Conservation (phyloP, 1,140 invertebrate species). For the Drosophila pandora region DNA sequence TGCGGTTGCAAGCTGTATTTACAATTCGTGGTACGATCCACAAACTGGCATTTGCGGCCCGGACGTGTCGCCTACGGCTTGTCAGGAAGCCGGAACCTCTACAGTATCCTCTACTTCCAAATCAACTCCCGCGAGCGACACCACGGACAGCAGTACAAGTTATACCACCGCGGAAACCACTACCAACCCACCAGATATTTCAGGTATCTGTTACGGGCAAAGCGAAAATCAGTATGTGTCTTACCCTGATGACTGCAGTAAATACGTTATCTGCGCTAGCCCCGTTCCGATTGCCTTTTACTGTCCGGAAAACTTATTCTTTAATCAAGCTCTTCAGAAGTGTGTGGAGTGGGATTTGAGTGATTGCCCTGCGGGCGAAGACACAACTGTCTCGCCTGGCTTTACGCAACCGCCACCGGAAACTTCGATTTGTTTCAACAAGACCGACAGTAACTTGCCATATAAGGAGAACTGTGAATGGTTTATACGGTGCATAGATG, state of each 20-base stretch:
- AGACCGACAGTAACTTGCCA: constrained; percentile 19
- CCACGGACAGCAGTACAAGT: neutral
- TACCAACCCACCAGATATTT: neutral
- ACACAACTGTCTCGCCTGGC: constrained; percentile 23
- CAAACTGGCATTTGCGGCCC: constrained; percentile 51
- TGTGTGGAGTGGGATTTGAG: constrained; percentile 54
- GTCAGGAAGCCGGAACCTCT: constrained; percentile 12
- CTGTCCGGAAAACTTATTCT: constrained; percentile 50
- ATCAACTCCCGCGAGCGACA: constrained; percentile 2
- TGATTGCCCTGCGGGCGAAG: constrained; percentile 31
- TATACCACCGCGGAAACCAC: constrained; percentile 14
- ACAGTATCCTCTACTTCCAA: constrained; percentile 10
- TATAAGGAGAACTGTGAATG: constrained; percentile 56
- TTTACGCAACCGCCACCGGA: constrained; percentile 22
- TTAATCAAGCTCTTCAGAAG: constrained; percentile 42
- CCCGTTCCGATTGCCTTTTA: constrained; percentile 70
- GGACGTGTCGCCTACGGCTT: constrained; percentile 58
- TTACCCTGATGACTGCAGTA: constrained; percentile 67
- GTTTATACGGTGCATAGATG: constrained; percentile 48
- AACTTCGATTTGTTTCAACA: constrained; percentile 30
- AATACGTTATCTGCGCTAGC: constrained; percentile 56
- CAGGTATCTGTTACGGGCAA: constrained; percentile 32
- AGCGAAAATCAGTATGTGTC: constrained; percentile 35
- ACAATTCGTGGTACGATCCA: constrained; percentile 60
- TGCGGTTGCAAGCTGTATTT: constrained; percentile 54